Evolutionary conservation across 2,113 vertebrate genomes (phyloP).

Genomic region (Notiomystis cincta): DNA sequence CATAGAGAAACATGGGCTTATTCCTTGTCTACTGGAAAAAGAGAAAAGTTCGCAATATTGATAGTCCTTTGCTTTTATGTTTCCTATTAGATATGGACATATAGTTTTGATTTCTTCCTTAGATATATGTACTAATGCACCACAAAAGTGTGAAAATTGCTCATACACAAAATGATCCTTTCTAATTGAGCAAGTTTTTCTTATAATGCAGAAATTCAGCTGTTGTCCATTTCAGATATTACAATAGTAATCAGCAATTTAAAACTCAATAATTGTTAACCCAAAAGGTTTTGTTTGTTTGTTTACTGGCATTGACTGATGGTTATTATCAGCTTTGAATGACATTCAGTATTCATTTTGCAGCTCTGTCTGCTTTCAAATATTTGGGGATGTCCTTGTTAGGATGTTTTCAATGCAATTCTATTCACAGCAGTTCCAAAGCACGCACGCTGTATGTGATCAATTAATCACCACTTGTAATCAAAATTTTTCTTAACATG

Average conservation of each 20-base stretch:
- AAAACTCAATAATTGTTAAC: slow-evolving; percentile 37
- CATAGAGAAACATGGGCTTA: background rate
- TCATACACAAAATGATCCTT: background rate
- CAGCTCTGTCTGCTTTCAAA: slow-evolving; percentile 40
- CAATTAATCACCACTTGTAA: slow-evolving; percentile 35
- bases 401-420: slow-evolving; percentile 40
- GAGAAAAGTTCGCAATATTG: background rate
- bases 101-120: background rate
- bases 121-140: background rate
- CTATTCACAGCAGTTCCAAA: slow-evolving; percentile 38
- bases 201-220: slow-evolving; percentile 46
- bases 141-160: background rate
- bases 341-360: slow-evolving; percentile 44
- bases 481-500: slow-evolving; percentile 17
- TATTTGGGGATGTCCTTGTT: slow-evolving; percentile 40
- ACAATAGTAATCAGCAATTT: slow-evolving; percentile 48
- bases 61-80: background rate
- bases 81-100: background rate
- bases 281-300: slow-evolving; percentile 62
- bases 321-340: slow-evolving; percentile 55
- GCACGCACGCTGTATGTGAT: background rate
- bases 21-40: background rate
- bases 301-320: slow-evolving; percentile 43
- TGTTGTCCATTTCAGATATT: slow-evolving; percentile 56
- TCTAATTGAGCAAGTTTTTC: background rate